A percentile compares a stretch with the other conserved stretches of the same genome.
These are phyloP conservation scores for Tautogolabrus adspersus DNA, from an alignment of 2,113 vertebrate species.

Conservation along the genomic window DNA sequence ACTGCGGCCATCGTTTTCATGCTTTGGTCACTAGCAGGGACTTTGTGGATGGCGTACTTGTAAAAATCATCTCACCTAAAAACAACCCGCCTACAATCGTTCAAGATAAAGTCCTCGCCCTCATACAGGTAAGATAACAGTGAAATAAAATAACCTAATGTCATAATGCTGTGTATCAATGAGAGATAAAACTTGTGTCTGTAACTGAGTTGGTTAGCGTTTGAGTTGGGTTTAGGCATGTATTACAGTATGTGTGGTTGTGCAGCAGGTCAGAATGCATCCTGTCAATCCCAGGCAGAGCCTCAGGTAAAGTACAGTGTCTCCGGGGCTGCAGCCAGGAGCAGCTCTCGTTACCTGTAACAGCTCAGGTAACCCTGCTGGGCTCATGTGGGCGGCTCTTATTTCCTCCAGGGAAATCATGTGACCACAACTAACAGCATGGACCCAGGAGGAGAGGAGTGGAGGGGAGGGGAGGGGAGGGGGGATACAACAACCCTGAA, in stretches of 20 bases:
- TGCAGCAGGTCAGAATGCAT: conserved; percentile 46
- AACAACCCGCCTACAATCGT: conserved; percentile 97
- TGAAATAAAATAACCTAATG: not conserved
- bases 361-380: conserved; percentile 66
- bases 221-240: conserved; percentile 17
- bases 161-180: not conserved
- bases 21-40: conserved; percentile 94
- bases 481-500: not conserved
- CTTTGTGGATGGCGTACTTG: conserved; percentile 95
- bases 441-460: not conserved
- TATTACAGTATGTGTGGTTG: conserved; percentile 21
- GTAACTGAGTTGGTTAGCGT: not conserved
- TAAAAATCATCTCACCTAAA: conserved; percentile 97
- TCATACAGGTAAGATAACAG: conserved; percentile 90
- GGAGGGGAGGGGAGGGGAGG: not conserved
- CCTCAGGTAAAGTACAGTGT: conserved; percentile 47
- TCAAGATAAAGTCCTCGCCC: conserved; percentile 97
- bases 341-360: conserved; percentile 76
- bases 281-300: conserved; percentile 38
- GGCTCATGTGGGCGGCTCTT: conserved; percentile 67
- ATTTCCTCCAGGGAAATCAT: conserved; percentile 56
- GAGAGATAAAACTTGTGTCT: not conserved
- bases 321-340: conserved; percentile 45
- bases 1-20: conserved; percentile 99
- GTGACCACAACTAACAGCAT: conserved; percentile 4